Conservation (phyloP, 2,797 vertebrate genomes). For the Clarias platycephalus region DNA sequence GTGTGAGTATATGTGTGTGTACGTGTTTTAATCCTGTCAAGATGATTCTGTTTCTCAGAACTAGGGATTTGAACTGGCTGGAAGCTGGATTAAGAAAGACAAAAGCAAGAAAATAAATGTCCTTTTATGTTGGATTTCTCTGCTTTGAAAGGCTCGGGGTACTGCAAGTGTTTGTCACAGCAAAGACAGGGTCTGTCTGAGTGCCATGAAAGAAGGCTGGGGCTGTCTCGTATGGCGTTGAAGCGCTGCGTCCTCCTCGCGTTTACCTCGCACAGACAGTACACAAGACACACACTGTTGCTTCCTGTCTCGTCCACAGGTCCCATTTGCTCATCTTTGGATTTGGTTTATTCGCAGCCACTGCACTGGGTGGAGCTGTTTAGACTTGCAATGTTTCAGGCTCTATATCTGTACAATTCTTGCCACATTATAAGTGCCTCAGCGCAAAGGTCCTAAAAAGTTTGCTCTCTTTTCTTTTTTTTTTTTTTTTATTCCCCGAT, state of each 20-base stretch:
- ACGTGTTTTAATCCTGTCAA: slow-evolving; percentile 53
- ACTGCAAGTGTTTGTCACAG: slow-evolving; percentile 66
- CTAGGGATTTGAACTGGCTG: slow-evolving; percentile 54
- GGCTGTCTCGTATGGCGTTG: slow-evolving; percentile 69
- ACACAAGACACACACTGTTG: slow-evolving; percentile 56
- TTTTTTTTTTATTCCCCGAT: background rate
- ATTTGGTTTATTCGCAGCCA: slow-evolving; percentile 68
- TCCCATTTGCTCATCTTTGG: slow-evolving; percentile 72
- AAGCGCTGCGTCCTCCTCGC: slow-evolving; percentile 73
- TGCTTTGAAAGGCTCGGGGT: slow-evolving; percentile 64
- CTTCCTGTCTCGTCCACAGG: slow-evolving; percentile 67
- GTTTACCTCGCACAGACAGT: slow-evolving; percentile 52
- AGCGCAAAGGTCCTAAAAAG: slow-evolving; percentile 56
- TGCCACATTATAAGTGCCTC: slow-evolving; percentile 55
- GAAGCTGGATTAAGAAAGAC: slow-evolving; percentile 41
- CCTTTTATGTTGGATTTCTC: slow-evolving; percentile 64
- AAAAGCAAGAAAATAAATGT: slow-evolving; percentile 50
- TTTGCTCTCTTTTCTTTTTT: slow-evolving; percentile 31
- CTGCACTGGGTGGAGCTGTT: slow-evolving; percentile 62
- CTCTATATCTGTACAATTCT: slow-evolving; percentile 46
- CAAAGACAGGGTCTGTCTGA: slow-evolving; percentile 71
- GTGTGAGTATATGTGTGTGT: background rate
- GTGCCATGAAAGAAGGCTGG: slow-evolving; percentile 74
- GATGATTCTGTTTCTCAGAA: slow-evolving; percentile 61
- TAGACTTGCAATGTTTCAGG: slow-evolving; percentile 58